These are phyloP conservation scores for Astropecten irregularis DNA, from an alignment of 53 echinoderm and acorn worm genomes.

Conservation along the genomic window DNA sequence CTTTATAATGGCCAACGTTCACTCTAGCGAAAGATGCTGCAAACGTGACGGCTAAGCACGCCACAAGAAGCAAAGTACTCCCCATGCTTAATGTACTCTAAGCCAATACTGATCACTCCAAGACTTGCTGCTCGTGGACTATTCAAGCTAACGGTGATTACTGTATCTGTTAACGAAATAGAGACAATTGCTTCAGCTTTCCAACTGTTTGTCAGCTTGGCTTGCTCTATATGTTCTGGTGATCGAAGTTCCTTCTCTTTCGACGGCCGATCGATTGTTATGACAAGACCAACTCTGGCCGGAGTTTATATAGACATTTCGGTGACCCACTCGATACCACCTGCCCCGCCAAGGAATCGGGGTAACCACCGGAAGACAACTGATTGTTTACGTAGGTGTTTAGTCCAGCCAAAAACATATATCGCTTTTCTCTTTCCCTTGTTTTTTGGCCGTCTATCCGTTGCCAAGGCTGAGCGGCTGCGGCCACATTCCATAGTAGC, in stretches of 20 bases:
- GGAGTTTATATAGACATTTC: constrained; percentile 23
- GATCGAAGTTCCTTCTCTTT: neutral
- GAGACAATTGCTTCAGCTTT: neutral
- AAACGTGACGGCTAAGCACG: constrained; percentile 3
- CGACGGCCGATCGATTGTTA: neutral
- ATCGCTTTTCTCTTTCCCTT: constrained; percentile 12
- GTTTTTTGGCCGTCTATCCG: neutral
- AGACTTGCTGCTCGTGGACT: neutral
- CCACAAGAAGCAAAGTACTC: neutral
- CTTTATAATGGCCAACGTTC: constrained; percentile 39
- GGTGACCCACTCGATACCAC: constrained; percentile 3
- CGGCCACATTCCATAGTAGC: constrained; percentile 33
- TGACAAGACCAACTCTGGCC: neutral
- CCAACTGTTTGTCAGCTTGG: neutral
- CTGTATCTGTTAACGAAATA: neutral
- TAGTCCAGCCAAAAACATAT: neutral
- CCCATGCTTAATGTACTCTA: neutral
- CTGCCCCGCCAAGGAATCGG: constrained; percentile 11
- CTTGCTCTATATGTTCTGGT: neutral
- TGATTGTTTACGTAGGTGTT: constrained; percentile 49
- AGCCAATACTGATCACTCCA: neutral
- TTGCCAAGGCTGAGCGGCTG: constrained; percentile 25
- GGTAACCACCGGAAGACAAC: constrained; percentile 34
- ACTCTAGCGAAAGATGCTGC: neutral
- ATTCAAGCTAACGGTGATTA: too few species aligned